Percentiles rank a stretch among this genome's conserved stretches.
Evolutionary conservation across 2,797 vertebrate genomes (phyloP).

Genomic region (Anguilla pacifica): DNA sequence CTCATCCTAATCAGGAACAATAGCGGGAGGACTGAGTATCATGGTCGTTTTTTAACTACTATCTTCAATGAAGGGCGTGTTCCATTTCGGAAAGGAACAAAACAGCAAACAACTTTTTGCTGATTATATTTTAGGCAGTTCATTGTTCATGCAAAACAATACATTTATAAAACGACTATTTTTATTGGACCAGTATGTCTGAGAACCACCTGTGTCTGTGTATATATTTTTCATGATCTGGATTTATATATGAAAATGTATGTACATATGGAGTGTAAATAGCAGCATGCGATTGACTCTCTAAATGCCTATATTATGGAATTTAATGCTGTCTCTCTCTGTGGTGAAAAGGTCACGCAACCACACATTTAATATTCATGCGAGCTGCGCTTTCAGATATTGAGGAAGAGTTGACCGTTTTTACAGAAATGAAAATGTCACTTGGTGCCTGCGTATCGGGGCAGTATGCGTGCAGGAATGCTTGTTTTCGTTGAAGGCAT

Average conservation of each 20-base stretch:
- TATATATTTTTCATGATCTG: background rate
- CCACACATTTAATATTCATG: conserved; percentile 35
- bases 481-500: conserved; percentile 16
- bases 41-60: no score
- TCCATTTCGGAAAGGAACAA: no score
- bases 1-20: no score
- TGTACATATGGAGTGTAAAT: background rate
- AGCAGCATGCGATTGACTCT: background rate
- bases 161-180: background rate
- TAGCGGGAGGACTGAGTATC: no score
- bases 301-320: conserved; percentile 21
- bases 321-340: conserved; percentile 18
- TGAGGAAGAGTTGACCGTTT: conserved; percentile 29
- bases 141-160: background rate
- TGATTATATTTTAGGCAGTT: background rate
- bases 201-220: background rate
- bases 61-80: no score
- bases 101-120: no score
- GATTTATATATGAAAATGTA: conserved; percentile 2
- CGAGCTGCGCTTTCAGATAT: conserved; percentile 29
- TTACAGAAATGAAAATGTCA: conserved; percentile 34
- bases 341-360: conserved; percentile 16
- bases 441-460: background rate
- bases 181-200: background rate
- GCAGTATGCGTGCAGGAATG: conserved; percentile 1